Percentiles rank a stretch among this genome's conserved stretches.
Evolutionary conservation across 35 echinoderm and acorn worm species (phyloP).

Genomic region (Hemicentrotus pulcherrimus): DNA sequence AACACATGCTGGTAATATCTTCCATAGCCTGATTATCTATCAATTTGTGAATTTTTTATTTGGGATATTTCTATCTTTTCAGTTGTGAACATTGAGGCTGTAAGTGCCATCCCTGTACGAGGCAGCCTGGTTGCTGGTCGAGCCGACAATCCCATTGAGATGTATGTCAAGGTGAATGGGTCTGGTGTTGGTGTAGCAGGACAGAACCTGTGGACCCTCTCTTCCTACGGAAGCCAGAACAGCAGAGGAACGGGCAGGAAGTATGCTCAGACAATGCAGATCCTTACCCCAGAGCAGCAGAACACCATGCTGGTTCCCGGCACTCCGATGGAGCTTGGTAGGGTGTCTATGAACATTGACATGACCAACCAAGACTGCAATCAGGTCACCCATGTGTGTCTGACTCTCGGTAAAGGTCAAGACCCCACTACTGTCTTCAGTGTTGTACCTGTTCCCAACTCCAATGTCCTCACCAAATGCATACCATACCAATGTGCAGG

Average conservation of each 20-base stretch:
- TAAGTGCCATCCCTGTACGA: constrained; percentile 45
- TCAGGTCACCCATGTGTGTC: constrained; percentile 78
- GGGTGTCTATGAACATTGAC: constrained; percentile 71
- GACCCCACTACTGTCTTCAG: constrained; percentile 66
- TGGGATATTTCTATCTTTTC: not conserved
- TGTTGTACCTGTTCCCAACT: constrained; percentile 59
- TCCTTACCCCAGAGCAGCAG: constrained; percentile 77
- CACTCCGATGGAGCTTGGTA: constrained; percentile 62
- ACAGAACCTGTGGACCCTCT: constrained; percentile 72
- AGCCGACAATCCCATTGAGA: constrained; percentile 55
- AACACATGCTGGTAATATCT: not conserved
- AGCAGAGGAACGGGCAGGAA: constrained; percentile 55
- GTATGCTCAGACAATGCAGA: constrained; percentile 59
- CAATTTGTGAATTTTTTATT: not conserved
- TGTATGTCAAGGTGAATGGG: constrained; percentile 55
- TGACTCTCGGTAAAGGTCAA: constrained; percentile 63
- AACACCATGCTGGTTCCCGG: constrained; percentile 60
- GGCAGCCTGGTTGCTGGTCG: constrained; percentile 47
- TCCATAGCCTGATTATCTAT: not conserved
- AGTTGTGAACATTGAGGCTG: constrained; percentile 47
- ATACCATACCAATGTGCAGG: constrained; percentile 74
- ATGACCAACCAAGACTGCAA: constrained; percentile 80
- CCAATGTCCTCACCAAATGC: constrained; percentile 68
- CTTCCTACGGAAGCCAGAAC: constrained; percentile 61
- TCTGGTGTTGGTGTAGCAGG: constrained; percentile 73